Evolutionary conservation across 2,797 vertebrate genomes (phyloP).

Genomic region (Steatocranus sp.): DNA sequence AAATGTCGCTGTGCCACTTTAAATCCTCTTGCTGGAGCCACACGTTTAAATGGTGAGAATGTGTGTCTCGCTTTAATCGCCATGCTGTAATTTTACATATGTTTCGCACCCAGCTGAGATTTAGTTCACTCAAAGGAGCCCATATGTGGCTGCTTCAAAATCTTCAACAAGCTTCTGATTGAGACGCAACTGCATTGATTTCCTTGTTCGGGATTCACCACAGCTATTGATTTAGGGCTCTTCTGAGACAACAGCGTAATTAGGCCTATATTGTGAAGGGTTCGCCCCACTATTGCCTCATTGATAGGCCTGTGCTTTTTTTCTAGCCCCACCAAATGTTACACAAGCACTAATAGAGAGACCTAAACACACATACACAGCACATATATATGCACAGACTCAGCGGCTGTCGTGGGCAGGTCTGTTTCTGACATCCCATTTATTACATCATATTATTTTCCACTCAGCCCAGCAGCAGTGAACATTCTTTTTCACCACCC

Average conservation of each 20-base stretch:
- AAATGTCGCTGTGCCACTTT: background rate
- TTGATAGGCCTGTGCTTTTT: constrained; percentile 5
- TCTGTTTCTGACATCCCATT: constrained; percentile 50
- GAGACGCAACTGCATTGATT: constrained; percentile 56
- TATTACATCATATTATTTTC: constrained; percentile 69
- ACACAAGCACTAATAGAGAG: constrained; percentile 15
- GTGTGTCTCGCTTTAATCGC: background rate
- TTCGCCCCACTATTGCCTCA: constrained; percentile 4
- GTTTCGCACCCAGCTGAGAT: constrained; percentile 4
- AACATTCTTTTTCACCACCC: constrained; percentile 47
- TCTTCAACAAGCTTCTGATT: constrained; percentile 32
- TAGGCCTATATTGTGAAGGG: constrained; percentile 42
- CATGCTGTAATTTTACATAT: background rate
- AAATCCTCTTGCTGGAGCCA: background rate
- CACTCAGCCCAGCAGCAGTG: constrained; percentile 51
- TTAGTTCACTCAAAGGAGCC: background rate
- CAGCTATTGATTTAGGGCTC: constrained; percentile 48
- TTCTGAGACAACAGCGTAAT: constrained; percentile 52
- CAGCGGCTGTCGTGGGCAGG: constrained; percentile 21
- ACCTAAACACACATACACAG: background rate
- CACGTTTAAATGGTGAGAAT: background rate
- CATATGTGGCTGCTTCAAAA: constrained; percentile 21
- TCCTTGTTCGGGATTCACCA: constrained; percentile 43
- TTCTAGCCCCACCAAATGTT: constrained; percentile 4
- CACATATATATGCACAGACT: background rate